A percentile compares a stretch with the other conserved stretches of the same genome.
phyloP scores from a whole-genome alignment of 2,888 invertebrate species.

The Elaeidobius kamerunicus region DNA sequence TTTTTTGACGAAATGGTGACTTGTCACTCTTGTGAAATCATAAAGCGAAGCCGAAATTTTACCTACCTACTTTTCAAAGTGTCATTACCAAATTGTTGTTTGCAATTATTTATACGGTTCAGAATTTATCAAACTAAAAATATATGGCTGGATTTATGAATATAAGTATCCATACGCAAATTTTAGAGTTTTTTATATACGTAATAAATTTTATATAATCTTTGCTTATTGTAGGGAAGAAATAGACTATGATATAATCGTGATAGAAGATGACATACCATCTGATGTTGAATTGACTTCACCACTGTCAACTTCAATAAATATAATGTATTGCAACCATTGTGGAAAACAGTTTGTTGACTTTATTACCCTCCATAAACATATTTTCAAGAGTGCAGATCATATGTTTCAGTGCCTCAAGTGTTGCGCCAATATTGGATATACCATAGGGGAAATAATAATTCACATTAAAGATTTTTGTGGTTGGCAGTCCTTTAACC shows the following conservation, averaged over 20 bases:
- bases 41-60: too few relatives aligned
- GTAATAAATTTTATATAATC: neutral
- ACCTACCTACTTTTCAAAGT: too few relatives aligned
- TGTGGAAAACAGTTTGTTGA: neutral
- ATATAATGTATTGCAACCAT: neutral
- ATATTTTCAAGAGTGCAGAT: neutral
- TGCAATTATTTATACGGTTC: too few relatives aligned
- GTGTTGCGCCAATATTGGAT: neutral
- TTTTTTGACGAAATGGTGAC: too few relatives aligned
- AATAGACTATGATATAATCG: neutral
- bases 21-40: too few relatives aligned
- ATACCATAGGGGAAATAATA: neutral
- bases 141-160: too few relatives aligned
- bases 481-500: neutral
- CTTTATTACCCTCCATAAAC: neutral
- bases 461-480: neutral
- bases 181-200: neutral
- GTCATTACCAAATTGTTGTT: too few relatives aligned
- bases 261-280: neutral
- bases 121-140: too few relatives aligned
- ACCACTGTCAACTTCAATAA: neutral
- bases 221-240: neutral
- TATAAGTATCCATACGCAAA: too few relatives aligned
- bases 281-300: neutral
- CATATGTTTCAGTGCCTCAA: neutral